A percentile compares a stretch with the other conserved stretches of the same genome.
Evolutionary conservation across 2,888 invertebrate genomes (phyloP).

Genomic region (Tipula vernalis): DNA sequence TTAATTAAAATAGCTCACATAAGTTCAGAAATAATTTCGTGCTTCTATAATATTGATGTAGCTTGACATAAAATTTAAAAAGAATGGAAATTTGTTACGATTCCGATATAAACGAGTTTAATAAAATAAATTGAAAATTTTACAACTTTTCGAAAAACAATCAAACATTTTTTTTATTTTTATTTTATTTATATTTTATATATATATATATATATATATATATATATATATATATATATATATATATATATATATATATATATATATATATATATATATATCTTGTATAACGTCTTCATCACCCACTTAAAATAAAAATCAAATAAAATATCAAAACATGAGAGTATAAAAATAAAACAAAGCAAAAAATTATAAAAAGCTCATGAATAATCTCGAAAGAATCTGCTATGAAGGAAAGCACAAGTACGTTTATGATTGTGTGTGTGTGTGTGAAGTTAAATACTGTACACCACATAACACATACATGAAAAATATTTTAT

Average conservation of each 20-base stretch:
- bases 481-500: neutral
- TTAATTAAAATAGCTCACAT: too few relatives aligned
- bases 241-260: too few relatives aligned
- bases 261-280: neutral
- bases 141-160: neutral
- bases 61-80: neutral
- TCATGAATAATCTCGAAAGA: neutral
- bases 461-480: neutral
- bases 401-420: neutral
- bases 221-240: too few relatives aligned
- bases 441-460: neutral
- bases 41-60: too few relatives aligned
- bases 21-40: too few relatives aligned
- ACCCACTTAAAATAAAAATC: neutral
- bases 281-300: neutral
- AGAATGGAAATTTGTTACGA: neutral
- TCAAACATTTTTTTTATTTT: neutral
- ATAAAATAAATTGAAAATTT: neutral
- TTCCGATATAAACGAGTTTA: neutral
- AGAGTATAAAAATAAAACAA: neutral
- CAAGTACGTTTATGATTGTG: neutral
- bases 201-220: neutral
- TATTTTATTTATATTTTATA: neutral
- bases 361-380: neutral
- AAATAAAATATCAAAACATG: neutral